Base-by-base conservation (phyloP, 1,140 invertebrate genomes). In the Heliconius congener region DNA sequence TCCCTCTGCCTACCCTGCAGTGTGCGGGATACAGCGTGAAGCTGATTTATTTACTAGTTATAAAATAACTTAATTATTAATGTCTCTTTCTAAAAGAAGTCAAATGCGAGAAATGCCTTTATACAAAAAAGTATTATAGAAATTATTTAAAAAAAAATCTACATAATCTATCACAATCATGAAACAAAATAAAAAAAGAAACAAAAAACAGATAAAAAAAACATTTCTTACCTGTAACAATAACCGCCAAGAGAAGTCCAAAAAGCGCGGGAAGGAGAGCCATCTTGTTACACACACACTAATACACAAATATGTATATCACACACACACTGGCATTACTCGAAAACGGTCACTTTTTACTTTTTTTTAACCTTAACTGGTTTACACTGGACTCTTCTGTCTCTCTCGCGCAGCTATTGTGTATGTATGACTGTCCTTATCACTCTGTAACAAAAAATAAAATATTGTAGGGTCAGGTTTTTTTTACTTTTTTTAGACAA, bases 201-300 rank as follows among this genome's bases (percentile, higher is more conserved):
- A 66, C 18, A 11, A 30, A 57, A 57, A n/a, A n/a, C 27, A 66
- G 60, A 27, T 66, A 27, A 60, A 8, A 74, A 52, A 71, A 74
- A 50, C 81, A 78, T 72, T 74, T 66, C 87, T 87, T 73, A 91
- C 90, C 90, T 91, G 86, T 86, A 37, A 91, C 90, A 81, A 90
- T 71, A 75, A 74, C 84, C 76, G 84, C 86, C 78, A 91, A 74
- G 23, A 90, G 78, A 72, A 90, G 82, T 86, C 87, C 88, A 78
- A 91, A 89, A 90, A 90, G 80, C 81, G 90, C 90, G 90, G 90
- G 87, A 91, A 91, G 80, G 80, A 73, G 86, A 42, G 89, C 90
- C 90, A 91, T 91, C 86, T 90, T 91, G 83, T 90, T n/a, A 30
- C 23, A 66, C 60, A 66, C 23, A 66, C 60, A 30, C 60, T 30